Conservation (phyloP, 2,113 vertebrate species). For the Peromyscus californicus region DNA sequence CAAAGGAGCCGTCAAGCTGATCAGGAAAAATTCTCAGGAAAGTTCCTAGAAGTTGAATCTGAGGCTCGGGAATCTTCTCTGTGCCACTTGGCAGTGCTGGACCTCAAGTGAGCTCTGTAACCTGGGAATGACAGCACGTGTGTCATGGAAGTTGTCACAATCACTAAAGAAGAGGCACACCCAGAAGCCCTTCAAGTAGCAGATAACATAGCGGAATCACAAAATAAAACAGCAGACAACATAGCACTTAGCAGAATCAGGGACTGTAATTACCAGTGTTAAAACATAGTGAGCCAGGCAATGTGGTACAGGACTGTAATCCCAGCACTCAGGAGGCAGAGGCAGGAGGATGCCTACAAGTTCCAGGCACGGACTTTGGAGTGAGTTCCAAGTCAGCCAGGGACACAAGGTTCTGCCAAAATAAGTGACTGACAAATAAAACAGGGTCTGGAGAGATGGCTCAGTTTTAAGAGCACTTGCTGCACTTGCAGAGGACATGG, state of each 20-base stretch:
- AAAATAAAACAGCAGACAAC: neutral
- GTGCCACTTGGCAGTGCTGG: neutral
- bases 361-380: neutral
- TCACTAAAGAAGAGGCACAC: neutral
- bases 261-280: neutral
- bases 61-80: neutral
- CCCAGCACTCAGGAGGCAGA: neutral
- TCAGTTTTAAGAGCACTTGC: neutral
- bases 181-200: neutral
- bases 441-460: too few species aligned
- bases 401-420: neutral
- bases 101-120: neutral
- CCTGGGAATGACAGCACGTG: neutral
- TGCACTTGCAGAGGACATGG: neutral
- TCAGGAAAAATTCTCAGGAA: neutral
- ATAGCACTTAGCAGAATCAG: neutral
- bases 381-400: neutral
- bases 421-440: neutral
- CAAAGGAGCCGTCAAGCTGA: neutral
- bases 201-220: neutral
- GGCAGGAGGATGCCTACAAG: neutral
- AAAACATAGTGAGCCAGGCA: neutral
- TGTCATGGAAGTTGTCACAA: neutral
- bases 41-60: neutral
- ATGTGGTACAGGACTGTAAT: neutral